A percentile compares a stretch with the other conserved stretches of the same genome.
phyloP scores from a whole-genome alignment of 2,888 invertebrate genomes.

The Bugulina stolonifera region DNA sequence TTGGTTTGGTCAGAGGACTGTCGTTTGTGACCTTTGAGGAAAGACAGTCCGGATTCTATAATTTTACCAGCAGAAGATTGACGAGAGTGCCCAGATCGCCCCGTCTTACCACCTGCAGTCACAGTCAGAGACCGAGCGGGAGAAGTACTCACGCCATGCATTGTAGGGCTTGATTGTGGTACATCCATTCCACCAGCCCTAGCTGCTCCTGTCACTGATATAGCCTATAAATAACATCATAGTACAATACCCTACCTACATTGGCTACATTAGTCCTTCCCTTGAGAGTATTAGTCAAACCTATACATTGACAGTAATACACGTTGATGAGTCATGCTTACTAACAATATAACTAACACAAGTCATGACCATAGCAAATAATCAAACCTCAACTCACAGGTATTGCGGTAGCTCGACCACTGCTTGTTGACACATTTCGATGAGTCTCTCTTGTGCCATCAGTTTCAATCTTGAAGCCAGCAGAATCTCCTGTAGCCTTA shows the following conservation, averaged over 20 bases:
- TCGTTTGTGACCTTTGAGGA: neutral
- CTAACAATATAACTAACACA: too few species aligned
- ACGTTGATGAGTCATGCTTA: too few species aligned
- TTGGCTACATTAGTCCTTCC: too few species aligned
- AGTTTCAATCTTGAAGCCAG: neutral
- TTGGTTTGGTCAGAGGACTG: constrained; percentile 11
- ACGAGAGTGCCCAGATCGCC: neutral
- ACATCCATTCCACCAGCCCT: neutral
- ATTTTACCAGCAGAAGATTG: constrained; percentile 12
- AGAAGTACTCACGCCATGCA: neutral
- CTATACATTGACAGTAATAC: too few species aligned
- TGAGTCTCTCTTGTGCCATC: neutral
- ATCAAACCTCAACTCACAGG: neutral
- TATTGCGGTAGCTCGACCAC: neutral
- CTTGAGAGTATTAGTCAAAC: too few species aligned
- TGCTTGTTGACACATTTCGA: neutral
- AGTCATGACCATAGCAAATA: too few species aligned
- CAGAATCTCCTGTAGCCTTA: neutral
- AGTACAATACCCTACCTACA: too few species aligned
- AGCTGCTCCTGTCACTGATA: neutral
- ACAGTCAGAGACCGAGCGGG: neutral
- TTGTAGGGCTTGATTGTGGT: neutral
- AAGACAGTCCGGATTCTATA: constrained; percentile 14
- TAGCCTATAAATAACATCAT: neutral
- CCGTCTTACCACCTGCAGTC: neutral